phyloP scores from a whole-genome alignment of 2,797 vertebrate genomes.

The Gastrophryne carolinensis region DNA sequence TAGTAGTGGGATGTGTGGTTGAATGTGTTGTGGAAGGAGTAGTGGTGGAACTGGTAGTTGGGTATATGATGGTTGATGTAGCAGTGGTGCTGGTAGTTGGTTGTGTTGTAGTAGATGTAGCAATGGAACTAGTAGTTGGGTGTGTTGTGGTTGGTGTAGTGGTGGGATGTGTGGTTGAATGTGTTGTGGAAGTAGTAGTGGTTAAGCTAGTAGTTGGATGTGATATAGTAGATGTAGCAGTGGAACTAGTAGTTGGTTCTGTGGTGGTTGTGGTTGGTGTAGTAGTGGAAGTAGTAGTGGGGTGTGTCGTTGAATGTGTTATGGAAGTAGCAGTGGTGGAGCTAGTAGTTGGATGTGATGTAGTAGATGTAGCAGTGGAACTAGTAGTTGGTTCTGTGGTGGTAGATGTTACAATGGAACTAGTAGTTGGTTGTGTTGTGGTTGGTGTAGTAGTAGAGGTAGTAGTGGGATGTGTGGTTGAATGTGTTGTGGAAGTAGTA shows the following conservation, averaged over 20 bases:
- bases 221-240: neutral
- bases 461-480: neutral
- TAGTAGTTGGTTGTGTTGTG: too few species aligned
- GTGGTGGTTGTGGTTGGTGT: neutral
- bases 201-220: slow-evolving; percentile 1
- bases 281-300: neutral
- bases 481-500: rapidly evolving
- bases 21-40: neutral
- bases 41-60: neutral
- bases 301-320: too few species aligned
- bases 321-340: neutral
- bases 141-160: neutral
- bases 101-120: rapidly evolving
- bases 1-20: too few species aligned
- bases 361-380: slow-evolving; percentile 10
- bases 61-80: neutral
- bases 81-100: neutral
- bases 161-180: neutral
- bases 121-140: slow-evolving; percentile 12
- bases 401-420: too few species aligned
- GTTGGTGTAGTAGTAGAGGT: neutral
- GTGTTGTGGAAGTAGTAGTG: neutral
- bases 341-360: neutral
- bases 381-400: too few species aligned
- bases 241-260: too few species aligned